phyloP scores from a whole-genome alignment of 2,888 invertebrate genomes.

The Tachina fera region DNA sequence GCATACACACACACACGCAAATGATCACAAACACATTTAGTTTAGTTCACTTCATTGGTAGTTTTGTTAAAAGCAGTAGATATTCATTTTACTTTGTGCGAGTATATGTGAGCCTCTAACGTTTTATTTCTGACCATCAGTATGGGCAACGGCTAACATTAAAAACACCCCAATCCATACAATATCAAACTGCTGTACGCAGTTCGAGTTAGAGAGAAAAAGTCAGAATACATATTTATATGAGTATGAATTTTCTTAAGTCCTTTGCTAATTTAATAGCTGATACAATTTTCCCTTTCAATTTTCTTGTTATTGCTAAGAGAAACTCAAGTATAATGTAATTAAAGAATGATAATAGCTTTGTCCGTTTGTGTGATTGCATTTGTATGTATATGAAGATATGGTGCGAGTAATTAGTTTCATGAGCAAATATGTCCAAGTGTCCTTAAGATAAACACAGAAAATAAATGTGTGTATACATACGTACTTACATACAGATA shows the following conservation, averaged over 20 bases:
- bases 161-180: conserved; percentile 52
- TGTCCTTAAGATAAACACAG: conserved; percentile 13
- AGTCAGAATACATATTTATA: conserved; percentile 41
- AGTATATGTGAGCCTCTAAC: not conserved
- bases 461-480: conserved; percentile 11
- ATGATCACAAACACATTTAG: conserved; percentile 18
- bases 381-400: conserved; percentile 18
- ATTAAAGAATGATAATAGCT: conserved; percentile 9
- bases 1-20: not conserved
- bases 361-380: too few species aligned
- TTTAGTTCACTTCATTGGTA: conserved; percentile 42
- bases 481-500: not conserved
- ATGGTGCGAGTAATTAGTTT: conserved; percentile 65
- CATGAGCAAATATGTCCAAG: conserved; percentile 39
- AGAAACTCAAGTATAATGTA: conserved; percentile 35
- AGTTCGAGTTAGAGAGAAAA: conserved; percentile 19
- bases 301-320: conserved; percentile 23
- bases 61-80: conserved; percentile 11
- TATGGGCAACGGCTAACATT: conserved; percentile 32
- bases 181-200: conserved; percentile 31
- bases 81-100: conserved; percentile 30
- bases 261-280: conserved; percentile 69
- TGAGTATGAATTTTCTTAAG: conserved; percentile 41
- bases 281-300: conserved; percentile 47
- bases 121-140: conserved; percentile 54